Evolutionary conservation across 2,113 vertebrate species (phyloP).

Genomic region (Ochotona princeps): DNA sequence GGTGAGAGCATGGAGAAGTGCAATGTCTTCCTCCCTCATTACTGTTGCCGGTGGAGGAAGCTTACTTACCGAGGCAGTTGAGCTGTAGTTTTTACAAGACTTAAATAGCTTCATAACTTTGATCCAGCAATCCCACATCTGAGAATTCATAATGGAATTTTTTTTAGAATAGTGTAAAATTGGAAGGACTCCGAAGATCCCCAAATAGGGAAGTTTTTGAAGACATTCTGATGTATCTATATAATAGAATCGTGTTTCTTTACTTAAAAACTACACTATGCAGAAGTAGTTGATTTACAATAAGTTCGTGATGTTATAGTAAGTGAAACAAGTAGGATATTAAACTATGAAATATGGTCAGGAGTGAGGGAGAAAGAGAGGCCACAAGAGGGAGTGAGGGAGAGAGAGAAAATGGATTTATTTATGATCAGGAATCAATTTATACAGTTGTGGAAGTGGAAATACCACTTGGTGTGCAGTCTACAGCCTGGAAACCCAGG

Average conservation of each 20-base stretch:
- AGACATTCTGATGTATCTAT: neutral
- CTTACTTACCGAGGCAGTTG: too few species aligned
- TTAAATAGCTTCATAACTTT: neutral
- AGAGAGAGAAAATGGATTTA: neutral
- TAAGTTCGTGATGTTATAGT: constrained; percentile 21
- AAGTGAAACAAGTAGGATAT: neutral
- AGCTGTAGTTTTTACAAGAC: neutral
- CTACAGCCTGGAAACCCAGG: neutral
- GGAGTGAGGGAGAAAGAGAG: too few species aligned
- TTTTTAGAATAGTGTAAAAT: neutral
- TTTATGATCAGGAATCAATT: neutral
- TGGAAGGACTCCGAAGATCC: neutral
- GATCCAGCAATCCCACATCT: neutral
- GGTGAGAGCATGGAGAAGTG: neutral
- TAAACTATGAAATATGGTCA: neutral
- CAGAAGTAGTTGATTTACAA: constrained; percentile 22
- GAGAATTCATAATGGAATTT: neutral
- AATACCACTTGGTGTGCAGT: neutral
- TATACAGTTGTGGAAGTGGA: neutral
- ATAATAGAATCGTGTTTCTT: neutral
- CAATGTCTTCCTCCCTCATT: neutral
- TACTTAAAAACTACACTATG: neutral
- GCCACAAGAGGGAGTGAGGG: too few species aligned
- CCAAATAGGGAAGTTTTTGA: neutral
- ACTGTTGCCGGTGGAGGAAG: too few species aligned